A percentile compares a stretch with the other conserved stretches of the same genome.
phyloP scores from a whole-genome alignment of 2,888 invertebrate species.

The Creontiades dilutus region DNA sequence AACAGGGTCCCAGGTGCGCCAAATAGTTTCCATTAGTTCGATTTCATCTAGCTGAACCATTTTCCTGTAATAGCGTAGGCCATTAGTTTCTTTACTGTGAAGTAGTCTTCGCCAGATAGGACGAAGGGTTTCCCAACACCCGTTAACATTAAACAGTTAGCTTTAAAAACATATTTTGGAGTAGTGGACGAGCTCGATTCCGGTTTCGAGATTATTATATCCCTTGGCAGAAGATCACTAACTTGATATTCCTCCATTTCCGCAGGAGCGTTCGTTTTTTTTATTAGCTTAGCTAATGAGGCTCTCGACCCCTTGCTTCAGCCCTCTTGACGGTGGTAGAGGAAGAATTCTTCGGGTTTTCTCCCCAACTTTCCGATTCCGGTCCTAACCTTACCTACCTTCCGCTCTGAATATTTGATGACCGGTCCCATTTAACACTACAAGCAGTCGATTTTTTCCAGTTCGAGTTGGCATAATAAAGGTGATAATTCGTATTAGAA shows the following conservation, averaged over 20 bases:
- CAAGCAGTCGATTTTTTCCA: background rate
- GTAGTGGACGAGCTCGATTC: background rate
- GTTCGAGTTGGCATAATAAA: too few relatives aligned
- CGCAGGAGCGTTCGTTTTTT: background rate
- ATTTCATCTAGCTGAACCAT: background rate
- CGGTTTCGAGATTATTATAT: conserved; percentile 5
- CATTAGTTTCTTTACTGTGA: background rate
- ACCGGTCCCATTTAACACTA: background rate
- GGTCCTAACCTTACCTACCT: background rate
- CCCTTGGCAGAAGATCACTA: background rate
- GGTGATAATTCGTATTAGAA: too few relatives aligned
- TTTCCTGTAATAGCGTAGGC: background rate
- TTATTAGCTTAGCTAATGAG: conserved; percentile 56
- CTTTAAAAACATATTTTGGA: conserved; percentile 10
- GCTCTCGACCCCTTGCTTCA: background rate
- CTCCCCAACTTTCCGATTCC: background rate
- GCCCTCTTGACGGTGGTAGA: background rate
- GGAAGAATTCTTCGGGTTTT: background rate
- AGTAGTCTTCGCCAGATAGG: background rate
- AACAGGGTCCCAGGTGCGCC: background rate
- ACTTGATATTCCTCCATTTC: conserved; percentile 47
- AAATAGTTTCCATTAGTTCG: background rate
- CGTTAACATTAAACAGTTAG: background rate
- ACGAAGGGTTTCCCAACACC: background rate
- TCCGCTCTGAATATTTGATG: conserved; percentile 18